Percentiles rank a stretch among this genome's conserved stretches.
These are phyloP conservation scores for Sebastes paucispinis DNA, from an alignment of 2,797 vertebrate species.

Conservation along the genomic window DNA sequence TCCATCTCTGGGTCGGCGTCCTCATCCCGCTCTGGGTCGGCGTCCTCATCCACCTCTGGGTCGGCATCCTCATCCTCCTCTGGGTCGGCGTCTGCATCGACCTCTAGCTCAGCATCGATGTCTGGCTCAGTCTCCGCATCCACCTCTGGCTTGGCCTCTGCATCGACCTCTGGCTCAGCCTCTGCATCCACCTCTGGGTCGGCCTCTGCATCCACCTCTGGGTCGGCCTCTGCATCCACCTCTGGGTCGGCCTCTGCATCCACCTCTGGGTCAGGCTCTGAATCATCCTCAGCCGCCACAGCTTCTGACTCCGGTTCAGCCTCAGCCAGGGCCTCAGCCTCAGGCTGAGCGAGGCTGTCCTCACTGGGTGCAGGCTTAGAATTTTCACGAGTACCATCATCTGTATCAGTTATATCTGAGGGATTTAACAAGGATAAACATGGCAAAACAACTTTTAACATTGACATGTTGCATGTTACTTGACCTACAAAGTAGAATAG, in stretches of 20 bases:
- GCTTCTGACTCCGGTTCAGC: slow-evolving; percentile 60
- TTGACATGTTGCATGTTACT: slow-evolving; percentile 90
- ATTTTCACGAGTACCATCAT: slow-evolving; percentile 99
- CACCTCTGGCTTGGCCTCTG: slow-evolving; percentile 70
- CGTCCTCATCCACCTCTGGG: slow-evolving; percentile 10
- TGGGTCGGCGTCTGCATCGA: slow-evolving; percentile 67
- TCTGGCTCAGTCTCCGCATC: slow-evolving; percentile 67
- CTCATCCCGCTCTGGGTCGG: neutral
- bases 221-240: slow-evolving; percentile 70
- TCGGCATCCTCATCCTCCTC: slow-evolving; percentile 31
- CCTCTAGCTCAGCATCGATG: slow-evolving; percentile 65
- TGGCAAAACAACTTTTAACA: slow-evolving; percentile 98
- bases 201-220: slow-evolving; percentile 33
- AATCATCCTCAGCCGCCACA: slow-evolving; percentile 60
- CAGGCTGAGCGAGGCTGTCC: slow-evolving; percentile 88
- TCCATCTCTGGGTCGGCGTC: slow-evolving; percentile 23
- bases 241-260: slow-evolving; percentile 66
- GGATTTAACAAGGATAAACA: slow-evolving; percentile 99
- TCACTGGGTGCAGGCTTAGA: slow-evolving; percentile 95
- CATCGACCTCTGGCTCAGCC: neutral
- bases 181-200: slow-evolving; percentile 80
- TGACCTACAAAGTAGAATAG: slow-evolving; percentile 95
- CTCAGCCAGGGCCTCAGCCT: slow-evolving; percentile 82
- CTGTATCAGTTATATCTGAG: slow-evolving; percentile 99
- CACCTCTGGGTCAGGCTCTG: slow-evolving; percentile 47